Percentiles rank a stretch among this genome's conserved stretches.
phyloP scores from a whole-genome alignment of 2,797 vertebrate genomes.

The Crypturellus tataupa region DNA sequence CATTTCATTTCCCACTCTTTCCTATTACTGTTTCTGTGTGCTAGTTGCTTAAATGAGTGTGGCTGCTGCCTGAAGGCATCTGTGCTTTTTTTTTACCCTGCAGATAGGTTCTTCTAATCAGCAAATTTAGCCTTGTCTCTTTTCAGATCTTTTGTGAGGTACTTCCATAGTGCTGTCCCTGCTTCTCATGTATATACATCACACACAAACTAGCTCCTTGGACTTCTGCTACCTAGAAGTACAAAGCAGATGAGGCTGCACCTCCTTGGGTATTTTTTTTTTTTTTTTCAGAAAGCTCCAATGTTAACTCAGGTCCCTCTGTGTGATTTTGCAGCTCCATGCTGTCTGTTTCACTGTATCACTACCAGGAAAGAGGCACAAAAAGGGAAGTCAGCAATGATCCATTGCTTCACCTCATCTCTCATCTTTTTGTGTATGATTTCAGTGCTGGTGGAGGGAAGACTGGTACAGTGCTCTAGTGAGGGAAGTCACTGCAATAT shows the following conservation, averaged over 20 bases:
- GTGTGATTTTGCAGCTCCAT: neutral
- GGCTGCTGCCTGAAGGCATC: neutral
- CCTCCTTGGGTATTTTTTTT: neutral
- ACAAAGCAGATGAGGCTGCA: neutral
- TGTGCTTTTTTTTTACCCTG: neutral
- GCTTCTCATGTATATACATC: neutral
- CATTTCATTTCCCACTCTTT: neutral
- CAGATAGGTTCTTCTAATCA: neutral
- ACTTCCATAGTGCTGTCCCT: neutral
- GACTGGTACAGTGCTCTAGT: neutral
- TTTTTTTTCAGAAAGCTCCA: neutral
- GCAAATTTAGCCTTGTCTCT: neutral
- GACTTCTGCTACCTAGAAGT: neutral
- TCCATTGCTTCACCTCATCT: neutral
- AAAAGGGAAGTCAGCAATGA: neutral
- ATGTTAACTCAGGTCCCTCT: neutral
- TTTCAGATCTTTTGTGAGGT: neutral
- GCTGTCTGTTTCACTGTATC: neutral
- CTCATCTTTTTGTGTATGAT: neutral
- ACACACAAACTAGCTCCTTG: neutral
- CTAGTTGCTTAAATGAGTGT: neutral
- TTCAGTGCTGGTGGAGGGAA: neutral
- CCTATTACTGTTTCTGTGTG: neutral
- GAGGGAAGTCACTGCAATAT: neutral
- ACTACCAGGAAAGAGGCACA: neutral